These are phyloP conservation scores for Dryocosmus kuriphilus DNA, from an alignment of 2,888 invertebrate species.

Conservation along the genomic window DNA sequence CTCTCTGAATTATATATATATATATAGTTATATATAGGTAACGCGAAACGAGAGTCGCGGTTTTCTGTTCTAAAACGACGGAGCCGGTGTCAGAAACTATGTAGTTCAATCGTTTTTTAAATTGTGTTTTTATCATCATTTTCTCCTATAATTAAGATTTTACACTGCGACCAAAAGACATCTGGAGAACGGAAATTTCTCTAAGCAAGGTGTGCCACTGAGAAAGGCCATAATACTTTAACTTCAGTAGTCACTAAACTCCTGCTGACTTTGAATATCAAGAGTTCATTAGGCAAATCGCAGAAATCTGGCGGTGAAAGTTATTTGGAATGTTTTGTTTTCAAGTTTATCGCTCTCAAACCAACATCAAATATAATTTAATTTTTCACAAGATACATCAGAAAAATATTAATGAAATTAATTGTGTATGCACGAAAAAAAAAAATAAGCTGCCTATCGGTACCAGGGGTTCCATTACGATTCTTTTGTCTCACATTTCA, in stretches of 20 bases:
- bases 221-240: slow-evolving; percentile 18
- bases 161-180: slow-evolving; percentile 10
- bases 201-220: neutral
- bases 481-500: no score
- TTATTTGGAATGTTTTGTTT: slow-evolving; percentile 25
- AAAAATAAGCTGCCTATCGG: no score
- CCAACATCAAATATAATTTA: no score
- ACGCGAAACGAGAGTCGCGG: neutral
- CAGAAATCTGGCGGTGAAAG: slow-evolving; percentile 27
- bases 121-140: slow-evolving; percentile 5
- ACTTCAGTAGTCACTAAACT: slow-evolving; percentile 6
- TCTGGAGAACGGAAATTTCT: slow-evolving; percentile 27
- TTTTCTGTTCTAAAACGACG: neutral
- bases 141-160: neutral
- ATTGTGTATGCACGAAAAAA: no score
- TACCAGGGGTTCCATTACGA: no score
- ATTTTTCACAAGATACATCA: no score
- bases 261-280: slow-evolving; percentile 23
- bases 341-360: neutral
- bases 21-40: neutral
- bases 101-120: neutral
- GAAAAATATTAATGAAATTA: no score
- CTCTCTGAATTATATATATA: neutral
- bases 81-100: neutral
- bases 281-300: slow-evolving; percentile 31